These are phyloP conservation scores for Oryzias javanicus DNA, from an alignment of 2,113 vertebrate species.

Conservation along the genomic window DNA sequence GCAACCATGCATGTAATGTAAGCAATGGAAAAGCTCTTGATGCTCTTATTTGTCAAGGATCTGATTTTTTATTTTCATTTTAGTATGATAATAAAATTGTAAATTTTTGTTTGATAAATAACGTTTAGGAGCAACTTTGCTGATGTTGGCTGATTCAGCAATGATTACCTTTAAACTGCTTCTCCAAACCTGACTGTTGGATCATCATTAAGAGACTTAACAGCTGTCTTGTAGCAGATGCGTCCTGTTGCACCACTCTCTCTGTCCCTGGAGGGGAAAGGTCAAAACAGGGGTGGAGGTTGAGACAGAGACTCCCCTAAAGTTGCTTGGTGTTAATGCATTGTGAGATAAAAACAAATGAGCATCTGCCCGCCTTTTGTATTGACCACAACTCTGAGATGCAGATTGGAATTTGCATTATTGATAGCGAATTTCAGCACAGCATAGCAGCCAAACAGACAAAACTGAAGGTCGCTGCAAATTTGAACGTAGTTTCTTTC, in stretches of 20 bases:
- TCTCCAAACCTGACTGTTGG: conserved; percentile 38
- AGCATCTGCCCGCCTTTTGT: conserved; percentile 67
- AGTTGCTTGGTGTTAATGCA: conserved; percentile 67
- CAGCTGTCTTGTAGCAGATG: conserved; percentile 80
- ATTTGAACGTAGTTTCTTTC: neutral
- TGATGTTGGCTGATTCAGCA: conserved; percentile 37
- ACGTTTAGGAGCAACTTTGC: conserved; percentile 46
- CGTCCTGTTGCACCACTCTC: conserved; percentile 59
- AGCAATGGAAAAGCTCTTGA: conserved; percentile 40
- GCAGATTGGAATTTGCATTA: conserved; percentile 51
- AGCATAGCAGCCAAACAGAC: neutral
- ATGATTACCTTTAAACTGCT: conserved; percentile 49
- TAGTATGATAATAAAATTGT: neutral
- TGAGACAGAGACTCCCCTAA: conserved; percentile 52
- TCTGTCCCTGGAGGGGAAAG: conserved; percentile 67
- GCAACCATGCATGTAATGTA: conserved; percentile 62
- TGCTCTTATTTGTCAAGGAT: conserved; percentile 25
- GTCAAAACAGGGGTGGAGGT: conserved; percentile 62
- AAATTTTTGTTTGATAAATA: conserved; percentile 14
- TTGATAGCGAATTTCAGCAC: conserved; percentile 5
- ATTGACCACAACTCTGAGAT: conserved; percentile 13
- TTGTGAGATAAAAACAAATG: conserved; percentile 55
- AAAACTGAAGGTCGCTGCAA: neutral
- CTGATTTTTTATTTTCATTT: conserved; percentile 5
- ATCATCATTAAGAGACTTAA: conserved; percentile 71